A percentile compares a stretch with the other conserved stretches of the same genome.
Conservation (phyloP, 2,113 vertebrate genomes). For the Anoura caudifer region DNA sequence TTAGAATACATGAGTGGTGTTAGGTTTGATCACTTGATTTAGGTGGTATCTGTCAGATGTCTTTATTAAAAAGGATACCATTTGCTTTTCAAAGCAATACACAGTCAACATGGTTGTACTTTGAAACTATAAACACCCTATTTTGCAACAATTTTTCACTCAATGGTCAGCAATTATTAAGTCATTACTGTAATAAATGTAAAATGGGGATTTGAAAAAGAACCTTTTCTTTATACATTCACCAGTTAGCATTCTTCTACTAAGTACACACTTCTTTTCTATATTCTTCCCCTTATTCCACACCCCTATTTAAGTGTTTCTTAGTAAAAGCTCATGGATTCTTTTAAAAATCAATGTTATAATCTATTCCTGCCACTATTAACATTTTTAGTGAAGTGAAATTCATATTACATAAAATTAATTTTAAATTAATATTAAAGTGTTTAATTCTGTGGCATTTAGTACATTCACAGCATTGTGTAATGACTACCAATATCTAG, state of each 20-base stretch:
- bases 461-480: not conserved
- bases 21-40: not conserved
- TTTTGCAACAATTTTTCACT: not conserved
- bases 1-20: not conserved
- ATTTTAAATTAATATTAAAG: not conserved
- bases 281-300: not conserved
- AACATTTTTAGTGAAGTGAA: not conserved
- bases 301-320: not conserved
- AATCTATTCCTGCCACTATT: not conserved
- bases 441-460: not conserved
- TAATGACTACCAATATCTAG: not conserved
- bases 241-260: not conserved
- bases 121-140: not conserved
- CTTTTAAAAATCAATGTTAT: not conserved
- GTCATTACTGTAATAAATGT: not conserved
- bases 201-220: not conserved
- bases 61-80: not conserved
- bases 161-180: not conserved
- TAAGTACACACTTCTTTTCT: not conserved
- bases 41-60: not conserved
- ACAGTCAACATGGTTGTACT: not conserved
- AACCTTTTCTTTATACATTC: not conserved
- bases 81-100: not conserved
- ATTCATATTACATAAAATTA: not conserved
- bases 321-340: not conserved